These are phyloP conservation scores for Ptychadena robeensis DNA, from an alignment of 2,797 vertebrate genomes.

Conservation along the genomic window DNA sequence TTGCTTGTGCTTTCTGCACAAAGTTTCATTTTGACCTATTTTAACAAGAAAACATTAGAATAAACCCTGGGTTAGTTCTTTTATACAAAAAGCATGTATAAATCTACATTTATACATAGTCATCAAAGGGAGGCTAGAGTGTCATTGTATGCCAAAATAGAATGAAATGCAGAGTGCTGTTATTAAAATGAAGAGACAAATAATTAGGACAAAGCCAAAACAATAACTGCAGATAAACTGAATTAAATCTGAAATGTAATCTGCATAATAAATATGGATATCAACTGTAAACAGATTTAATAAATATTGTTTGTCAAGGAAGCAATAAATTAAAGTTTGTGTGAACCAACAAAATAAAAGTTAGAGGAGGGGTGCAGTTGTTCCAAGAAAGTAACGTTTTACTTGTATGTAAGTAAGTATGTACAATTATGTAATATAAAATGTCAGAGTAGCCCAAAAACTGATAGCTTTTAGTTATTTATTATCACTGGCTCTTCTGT, in stretches of 20 bases:
- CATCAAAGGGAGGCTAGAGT: no score
- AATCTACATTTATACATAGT: no score
- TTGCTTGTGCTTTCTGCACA: no score
- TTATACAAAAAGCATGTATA: no score
- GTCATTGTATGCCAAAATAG: not conserved
- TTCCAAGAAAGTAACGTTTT: not conserved
- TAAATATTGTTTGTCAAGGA: not conserved
- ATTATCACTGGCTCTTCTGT: not conserved
- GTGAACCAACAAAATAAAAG: not conserved
- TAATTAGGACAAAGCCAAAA: not conserved
- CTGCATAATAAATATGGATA: not conserved
- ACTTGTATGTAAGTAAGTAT: no score
- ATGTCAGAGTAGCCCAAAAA: not conserved
- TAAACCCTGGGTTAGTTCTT: no score
- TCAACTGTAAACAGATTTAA: not conserved
- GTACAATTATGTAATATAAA: not conserved
- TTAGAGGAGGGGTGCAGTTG: not conserved
- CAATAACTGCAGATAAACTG: not conserved
- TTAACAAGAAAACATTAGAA: no score
- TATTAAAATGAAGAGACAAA: not conserved
- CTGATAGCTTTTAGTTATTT: slow-evolving; percentile 9
- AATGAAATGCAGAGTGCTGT: not conserved
- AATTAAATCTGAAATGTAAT: not conserved
- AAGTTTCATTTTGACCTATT: no score
- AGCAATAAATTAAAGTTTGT: not conserved